Percentiles rank a stretch among this genome's conserved stretches.
Evolutionary conservation across 1,140 invertebrate species (phyloP).

Genomic region (Macrobrachium rosenbergii): DNA sequence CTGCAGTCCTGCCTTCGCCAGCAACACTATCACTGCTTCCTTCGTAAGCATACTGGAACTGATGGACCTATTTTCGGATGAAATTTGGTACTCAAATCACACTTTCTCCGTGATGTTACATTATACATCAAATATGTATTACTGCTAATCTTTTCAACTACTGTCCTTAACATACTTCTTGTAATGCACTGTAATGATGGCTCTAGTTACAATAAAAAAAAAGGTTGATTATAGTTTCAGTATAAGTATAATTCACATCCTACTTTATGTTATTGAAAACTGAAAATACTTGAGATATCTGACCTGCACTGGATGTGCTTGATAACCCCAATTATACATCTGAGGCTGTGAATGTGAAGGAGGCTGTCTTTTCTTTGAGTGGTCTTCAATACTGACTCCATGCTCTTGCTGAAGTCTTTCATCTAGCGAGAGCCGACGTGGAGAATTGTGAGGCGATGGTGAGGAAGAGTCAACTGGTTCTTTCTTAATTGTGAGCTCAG

Average conservation of each 20-base stretch:
- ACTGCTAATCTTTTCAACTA: neutral
- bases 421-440: conserved; percentile 70
- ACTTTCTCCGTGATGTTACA: too few species aligned
- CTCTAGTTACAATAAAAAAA: too few species aligned
- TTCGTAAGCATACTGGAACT: conserved; percentile 66
- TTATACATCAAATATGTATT: too few species aligned
- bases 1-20: neutral
- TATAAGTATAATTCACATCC: too few species aligned
- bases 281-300: neutral
- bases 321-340: conserved; percentile 30
- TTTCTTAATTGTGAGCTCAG: conserved; percentile 68
- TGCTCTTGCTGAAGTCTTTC: conserved; percentile 71
- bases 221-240: too few species aligned
- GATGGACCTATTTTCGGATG: conserved; percentile 43
- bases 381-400: conserved; percentile 67
- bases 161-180: neutral
- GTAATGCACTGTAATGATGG: too few species aligned
- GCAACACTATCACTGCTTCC: neutral
- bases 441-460: conserved; percentile 65
- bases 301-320: conserved; percentile 23
- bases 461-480: conserved; percentile 35
- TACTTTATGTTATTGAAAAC: too few species aligned
- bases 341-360: conserved; percentile 57
- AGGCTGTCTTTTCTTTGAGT: conserved; percentile 32
- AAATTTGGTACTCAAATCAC: too few species aligned